Conservation (phyloP, 2,113 vertebrate genomes). For the Phyllopteryx taeniolatus region DNA sequence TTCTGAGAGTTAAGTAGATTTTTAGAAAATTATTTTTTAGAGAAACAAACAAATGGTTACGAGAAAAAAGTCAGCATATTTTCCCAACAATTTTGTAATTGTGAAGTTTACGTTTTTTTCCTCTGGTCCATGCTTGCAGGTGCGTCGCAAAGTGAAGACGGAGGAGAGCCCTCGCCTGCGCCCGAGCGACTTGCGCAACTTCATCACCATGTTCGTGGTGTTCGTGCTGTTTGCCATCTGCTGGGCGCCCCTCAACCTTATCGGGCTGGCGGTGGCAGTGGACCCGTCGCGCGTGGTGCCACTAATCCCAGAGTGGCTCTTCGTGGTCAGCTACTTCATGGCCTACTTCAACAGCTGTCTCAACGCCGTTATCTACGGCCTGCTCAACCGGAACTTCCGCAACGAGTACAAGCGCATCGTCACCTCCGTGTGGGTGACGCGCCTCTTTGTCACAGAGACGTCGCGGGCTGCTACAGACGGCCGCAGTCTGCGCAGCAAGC, state of each 20-base stretch:
- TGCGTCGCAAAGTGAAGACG: conserved; percentile 80
- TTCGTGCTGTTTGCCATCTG: conserved; percentile 91
- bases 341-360: conserved; percentile 95
- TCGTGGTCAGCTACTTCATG: conserved; percentile 90
- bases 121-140: conserved; percentile 43
- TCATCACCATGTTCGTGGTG: conserved; percentile 90
- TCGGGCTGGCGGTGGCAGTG: conserved; percentile 84
- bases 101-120: background rate
- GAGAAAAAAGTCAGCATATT: too few relatives aligned
- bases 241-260: conserved; percentile 91
- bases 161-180: conserved; percentile 74
- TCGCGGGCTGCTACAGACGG: conserved; percentile 77
- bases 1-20: too few relatives aligned
- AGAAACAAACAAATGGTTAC: background rate
- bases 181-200: conserved; percentile 82
- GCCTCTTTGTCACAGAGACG: conserved; percentile 77
- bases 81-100: background rate
- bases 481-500: conserved; percentile 77
- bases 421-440: conserved; percentile 81
- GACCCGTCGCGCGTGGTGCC: conserved; percentile 78
- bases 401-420: conserved; percentile 88
- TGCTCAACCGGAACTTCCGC: conserved; percentile 90
- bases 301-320: conserved; percentile 85
- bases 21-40: too few relatives aligned
- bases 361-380: conserved; percentile 87